phyloP scores from a whole-genome alignment of 2,797 vertebrate species.

The Orientallactaga sibirica region DNA sequence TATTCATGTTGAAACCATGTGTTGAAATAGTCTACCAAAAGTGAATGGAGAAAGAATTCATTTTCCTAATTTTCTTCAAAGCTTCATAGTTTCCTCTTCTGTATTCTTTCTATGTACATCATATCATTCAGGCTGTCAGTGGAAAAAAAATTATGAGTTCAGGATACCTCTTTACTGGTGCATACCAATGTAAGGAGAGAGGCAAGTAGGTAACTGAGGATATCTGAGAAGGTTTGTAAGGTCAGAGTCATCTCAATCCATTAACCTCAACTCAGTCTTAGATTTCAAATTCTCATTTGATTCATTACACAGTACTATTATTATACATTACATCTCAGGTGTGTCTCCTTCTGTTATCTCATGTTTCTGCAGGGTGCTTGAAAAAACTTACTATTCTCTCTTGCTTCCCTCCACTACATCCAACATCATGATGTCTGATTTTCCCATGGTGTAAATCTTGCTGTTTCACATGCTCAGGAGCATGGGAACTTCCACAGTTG shows the following conservation, averaged over 20 bases:
- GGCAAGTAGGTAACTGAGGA: not conserved
- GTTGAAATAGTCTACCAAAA: not conserved
- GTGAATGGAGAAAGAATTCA: not conserved
- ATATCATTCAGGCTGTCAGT: not conserved
- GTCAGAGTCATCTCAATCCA: not conserved
- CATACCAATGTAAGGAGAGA: not conserved
- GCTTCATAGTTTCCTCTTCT: not conserved
- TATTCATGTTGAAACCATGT: not conserved
- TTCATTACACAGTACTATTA: not conserved
- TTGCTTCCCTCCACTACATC: not conserved
- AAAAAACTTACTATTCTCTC: not conserved
- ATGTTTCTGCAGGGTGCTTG: not conserved
- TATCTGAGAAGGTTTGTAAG: not conserved
- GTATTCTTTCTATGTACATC: not conserved
- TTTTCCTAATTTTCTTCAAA: not conserved
- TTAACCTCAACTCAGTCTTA: not conserved
- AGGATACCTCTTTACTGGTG: not conserved
- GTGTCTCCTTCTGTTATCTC: not conserved
- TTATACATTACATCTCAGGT: conserved; percentile 4
- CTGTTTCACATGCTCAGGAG: not conserved
- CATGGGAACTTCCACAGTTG: not conserved
- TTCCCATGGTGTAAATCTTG: not conserved
- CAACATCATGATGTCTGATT: not conserved
- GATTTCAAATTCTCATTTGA: not conserved
- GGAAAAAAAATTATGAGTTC: not conserved